Percentiles rank a stretch among this genome's conserved stretches.
Evolutionary conservation across 92 coral and sea anemone genomes (phyloP).

Genomic region (Ricordea florida): DNA sequence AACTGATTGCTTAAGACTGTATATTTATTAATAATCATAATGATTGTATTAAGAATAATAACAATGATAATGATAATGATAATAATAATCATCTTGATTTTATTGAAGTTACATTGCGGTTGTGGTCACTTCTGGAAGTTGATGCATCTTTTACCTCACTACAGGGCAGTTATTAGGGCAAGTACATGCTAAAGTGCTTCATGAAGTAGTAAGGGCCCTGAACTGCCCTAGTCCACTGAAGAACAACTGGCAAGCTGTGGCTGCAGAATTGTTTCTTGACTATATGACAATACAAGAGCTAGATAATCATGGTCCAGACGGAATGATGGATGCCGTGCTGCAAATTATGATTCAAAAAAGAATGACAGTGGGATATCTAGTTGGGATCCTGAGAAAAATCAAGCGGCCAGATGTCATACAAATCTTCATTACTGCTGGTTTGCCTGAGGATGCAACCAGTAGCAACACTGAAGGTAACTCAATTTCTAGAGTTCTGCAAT

Average conservation of each 20-base stretch:
- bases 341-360: constrained; percentile 3
- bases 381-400: background rate
- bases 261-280: background rate
- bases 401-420: constrained; percentile 17
- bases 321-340: constrained; percentile 5
- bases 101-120: too few relatives aligned
- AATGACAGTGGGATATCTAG: constrained; percentile 2
- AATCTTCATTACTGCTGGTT: constrained; percentile 14
- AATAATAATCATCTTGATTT: too few relatives aligned
- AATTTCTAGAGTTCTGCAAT: too few relatives aligned
- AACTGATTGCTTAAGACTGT: too few relatives aligned
- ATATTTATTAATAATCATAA: too few relatives aligned
- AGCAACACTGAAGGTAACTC: too few relatives aligned
- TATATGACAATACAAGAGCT: background rate
- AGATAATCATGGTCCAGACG: constrained; percentile 1
- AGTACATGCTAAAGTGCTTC: background rate
- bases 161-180: background rate
- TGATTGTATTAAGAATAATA: too few relatives aligned
- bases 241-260: constrained; percentile 23
- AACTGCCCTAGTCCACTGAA: constrained; percentile 17
- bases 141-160: too few relatives aligned
- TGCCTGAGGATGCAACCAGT: too few relatives aligned
- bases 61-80: too few relatives aligned
- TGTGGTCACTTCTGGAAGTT: background rate
- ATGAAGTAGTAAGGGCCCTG: background rate